phyloP scores from a whole-genome alignment of 1,140 invertebrate genomes.

The Prorops nasuta region DNA sequence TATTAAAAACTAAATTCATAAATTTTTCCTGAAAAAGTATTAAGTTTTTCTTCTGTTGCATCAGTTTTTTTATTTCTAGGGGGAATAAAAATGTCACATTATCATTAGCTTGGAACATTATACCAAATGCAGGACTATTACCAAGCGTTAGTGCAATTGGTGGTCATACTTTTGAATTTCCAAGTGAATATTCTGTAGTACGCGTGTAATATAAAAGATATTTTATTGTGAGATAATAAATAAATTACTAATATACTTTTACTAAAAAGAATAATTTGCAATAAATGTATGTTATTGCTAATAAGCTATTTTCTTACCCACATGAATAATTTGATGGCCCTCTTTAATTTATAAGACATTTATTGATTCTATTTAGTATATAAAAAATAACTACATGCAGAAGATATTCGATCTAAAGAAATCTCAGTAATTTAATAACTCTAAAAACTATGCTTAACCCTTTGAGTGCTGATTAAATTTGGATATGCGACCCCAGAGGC shows the following conservation, averaged over 20 bases:
- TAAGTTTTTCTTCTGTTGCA: neutral
- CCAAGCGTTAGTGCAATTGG: constrained; percentile 82
- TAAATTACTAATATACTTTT: constrained; percentile 19
- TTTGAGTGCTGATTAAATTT: no score
- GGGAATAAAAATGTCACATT: constrained; percentile 92
- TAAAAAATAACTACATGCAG: no score
- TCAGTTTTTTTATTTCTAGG: constrained; percentile 60
- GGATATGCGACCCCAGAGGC: no score
- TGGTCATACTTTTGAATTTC: constrained; percentile 85
- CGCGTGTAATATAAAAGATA: constrained; percentile 62
- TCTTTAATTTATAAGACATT: neutral
- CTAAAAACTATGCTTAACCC: no score
- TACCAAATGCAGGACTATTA: constrained; percentile 94
- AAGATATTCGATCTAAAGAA: no score
- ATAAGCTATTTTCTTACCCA: no score
- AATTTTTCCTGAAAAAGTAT: no score
- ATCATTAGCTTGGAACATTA: constrained; percentile 96
- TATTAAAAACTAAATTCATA: constrained; percentile 38
- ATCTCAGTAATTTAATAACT: no score
- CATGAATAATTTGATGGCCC: constrained; percentile 9
- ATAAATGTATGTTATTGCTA: constrained; percentile 14
- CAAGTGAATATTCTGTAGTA: constrained; percentile 79
- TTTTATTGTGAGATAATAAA: constrained; percentile 4
- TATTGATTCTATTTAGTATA: neutral
- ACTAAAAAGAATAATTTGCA: constrained; percentile 16